Evolutionary conservation across 2,888 invertebrate species (phyloP).

Genomic region (Drosophila vallismaia): DNA sequence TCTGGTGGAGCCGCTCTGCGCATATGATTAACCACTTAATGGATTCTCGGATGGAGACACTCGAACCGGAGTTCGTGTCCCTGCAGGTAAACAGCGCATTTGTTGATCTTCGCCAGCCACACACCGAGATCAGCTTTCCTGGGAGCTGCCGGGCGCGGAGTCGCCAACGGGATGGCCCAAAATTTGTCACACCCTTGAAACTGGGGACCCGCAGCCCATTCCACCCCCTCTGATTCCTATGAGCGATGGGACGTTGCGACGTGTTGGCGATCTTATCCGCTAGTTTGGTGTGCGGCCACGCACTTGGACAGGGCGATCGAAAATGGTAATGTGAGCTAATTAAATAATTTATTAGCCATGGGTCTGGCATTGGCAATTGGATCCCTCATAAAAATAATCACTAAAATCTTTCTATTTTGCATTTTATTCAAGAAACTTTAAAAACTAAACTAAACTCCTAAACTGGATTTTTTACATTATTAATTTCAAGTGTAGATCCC

Average conservation of each 20-base stretch:
- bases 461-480: no score
- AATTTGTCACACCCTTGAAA: constrained; percentile 62
- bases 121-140: constrained; percentile 46
- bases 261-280: constrained; percentile 75
- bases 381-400: not conserved
- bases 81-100: constrained; percentile 82
- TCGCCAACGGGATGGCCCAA: constrained; percentile 49
- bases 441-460: no score
- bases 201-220: constrained; percentile 2
- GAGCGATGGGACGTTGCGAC: constrained; percentile 24
- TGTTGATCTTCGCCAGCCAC: constrained; percentile 68
- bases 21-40: constrained; percentile 83
- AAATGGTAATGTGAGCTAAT: constrained; percentile 79
- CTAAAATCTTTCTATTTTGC: no score
- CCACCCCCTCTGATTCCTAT: constrained; percentile 11
- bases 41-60: constrained; percentile 47
- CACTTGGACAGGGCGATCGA: constrained; percentile 38
- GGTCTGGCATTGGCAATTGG: not conserved
- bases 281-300: constrained; percentile 74
- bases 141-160: constrained; percentile 14
- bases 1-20: constrained; percentile 61
- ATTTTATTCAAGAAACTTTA: no score
- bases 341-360: constrained; percentile 69
- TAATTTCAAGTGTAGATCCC: constrained; percentile 17
- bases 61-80: constrained; percentile 75